phyloP scores from a whole-genome alignment of 2,888 invertebrate species.

The Sinodicranocentrus sp. region DNA sequence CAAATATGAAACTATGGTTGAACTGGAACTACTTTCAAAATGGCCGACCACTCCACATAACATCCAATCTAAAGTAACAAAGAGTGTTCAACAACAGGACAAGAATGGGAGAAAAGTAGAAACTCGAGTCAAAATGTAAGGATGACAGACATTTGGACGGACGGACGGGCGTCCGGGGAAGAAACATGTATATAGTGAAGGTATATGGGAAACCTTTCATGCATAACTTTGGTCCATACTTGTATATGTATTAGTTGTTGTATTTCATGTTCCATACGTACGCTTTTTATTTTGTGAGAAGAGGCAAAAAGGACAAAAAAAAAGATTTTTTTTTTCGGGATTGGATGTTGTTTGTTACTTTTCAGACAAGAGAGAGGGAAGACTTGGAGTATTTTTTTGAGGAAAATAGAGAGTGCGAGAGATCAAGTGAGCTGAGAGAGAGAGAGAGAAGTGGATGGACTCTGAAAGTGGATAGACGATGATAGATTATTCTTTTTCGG shows the following conservation, averaged over 20 bases:
- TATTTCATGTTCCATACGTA: background rate
- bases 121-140: constrained; percentile 46
- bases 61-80: no score
- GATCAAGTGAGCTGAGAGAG: constrained; percentile 46
- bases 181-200: background rate
- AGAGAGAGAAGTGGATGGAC: constrained; percentile 58
- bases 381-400: constrained; percentile 29
- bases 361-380: constrained; percentile 38
- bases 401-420: constrained; percentile 21
- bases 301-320: constrained; percentile 69
- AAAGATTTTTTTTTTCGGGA: constrained; percentile 45
- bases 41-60: constrained; percentile 27
- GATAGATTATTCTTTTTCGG: constrained; percentile 75
- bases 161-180: constrained; percentile 34
- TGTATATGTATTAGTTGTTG: background rate
- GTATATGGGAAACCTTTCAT: constrained; percentile 19
- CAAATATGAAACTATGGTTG: no score
- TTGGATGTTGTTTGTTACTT: constrained; percentile 60
- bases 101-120: constrained; percentile 35
- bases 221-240: constrained; percentile 30
- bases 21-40: constrained; percentile 7
- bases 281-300: constrained; percentile 29
- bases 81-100: background rate
- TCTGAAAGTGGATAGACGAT: constrained; percentile 73
- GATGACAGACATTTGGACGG: constrained; percentile 55